A percentile compares a stretch with the other conserved stretches of the same genome.
These are phyloP conservation scores for Dolomedes plantarius DNA, from an alignment of 2,888 invertebrate genomes.

Conservation along the genomic window DNA sequence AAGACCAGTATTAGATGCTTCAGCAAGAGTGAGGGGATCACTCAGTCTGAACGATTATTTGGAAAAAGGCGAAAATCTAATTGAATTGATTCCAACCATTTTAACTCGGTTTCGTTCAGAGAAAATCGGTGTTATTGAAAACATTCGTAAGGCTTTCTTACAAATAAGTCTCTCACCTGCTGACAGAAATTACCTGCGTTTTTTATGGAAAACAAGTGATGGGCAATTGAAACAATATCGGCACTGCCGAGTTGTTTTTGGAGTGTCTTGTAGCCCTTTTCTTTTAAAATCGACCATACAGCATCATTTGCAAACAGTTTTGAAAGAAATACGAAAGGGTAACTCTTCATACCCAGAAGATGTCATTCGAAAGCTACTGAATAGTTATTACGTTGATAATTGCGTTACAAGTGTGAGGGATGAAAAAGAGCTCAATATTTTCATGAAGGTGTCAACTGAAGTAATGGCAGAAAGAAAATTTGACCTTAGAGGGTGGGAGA, in stretches of 20 bases:
- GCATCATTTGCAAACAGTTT: too few species aligned
- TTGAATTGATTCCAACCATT: background rate
- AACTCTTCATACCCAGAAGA: too few species aligned
- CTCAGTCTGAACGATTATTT: background rate
- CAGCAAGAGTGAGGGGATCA: background rate
- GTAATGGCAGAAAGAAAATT: too few species aligned
- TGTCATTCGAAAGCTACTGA: too few species aligned
- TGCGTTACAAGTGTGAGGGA: too few species aligned
- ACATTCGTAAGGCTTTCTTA: slow-evolving; percentile 18
- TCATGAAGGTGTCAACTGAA: too few species aligned
- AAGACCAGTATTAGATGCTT: slow-evolving; percentile 13
- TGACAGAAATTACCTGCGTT: slow-evolving; percentile 11
- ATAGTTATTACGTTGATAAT: too few species aligned
- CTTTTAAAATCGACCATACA: too few species aligned
- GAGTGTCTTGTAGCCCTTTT: background rate
- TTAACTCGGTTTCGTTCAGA: background rate
- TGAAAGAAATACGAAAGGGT: too few species aligned
- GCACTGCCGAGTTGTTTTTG: slow-evolving; percentile 22
- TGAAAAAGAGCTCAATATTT: too few species aligned
- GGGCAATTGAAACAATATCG: slow-evolving; percentile 13
- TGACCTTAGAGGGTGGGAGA: too few species aligned
- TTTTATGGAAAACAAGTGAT: slow-evolving; percentile 12
- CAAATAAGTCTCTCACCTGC: background rate
- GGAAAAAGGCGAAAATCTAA: background rate
- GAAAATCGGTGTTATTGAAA: background rate